These are phyloP conservation scores for Mustela lutreola DNA, from an alignment of 2,113 vertebrate species.

Conservation along the genomic window DNA sequence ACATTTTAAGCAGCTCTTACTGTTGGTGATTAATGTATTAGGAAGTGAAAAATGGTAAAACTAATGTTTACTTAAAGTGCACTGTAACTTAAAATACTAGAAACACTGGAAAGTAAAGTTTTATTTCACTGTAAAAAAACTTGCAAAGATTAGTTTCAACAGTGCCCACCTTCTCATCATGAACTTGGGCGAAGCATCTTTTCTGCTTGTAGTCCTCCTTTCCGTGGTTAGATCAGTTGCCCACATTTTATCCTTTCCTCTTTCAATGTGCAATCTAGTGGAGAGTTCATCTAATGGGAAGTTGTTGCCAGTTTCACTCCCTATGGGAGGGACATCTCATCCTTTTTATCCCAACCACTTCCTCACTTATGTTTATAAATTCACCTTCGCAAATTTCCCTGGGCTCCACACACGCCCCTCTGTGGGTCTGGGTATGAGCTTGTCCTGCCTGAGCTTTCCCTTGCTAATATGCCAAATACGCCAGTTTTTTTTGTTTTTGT, in stretches of 20 bases:
- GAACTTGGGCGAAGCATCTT: not conserved
- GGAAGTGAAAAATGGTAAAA: slow-evolving; percentile 14
- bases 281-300: not conserved
- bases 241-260: not conserved
- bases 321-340: not conserved
- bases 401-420: not conserved
- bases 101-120: not conserved
- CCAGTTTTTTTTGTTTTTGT: not conserved
- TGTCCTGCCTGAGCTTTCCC: too few relatives aligned
- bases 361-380: not conserved
- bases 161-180: not conserved
- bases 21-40: not conserved
- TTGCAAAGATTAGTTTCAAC: not conserved
- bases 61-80: not conserved
- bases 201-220: not conserved
- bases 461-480: not conserved
- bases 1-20: not conserved
- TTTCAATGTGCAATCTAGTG: not conserved
- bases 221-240: not conserved
- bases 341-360: not conserved
- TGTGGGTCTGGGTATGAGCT: not conserved
- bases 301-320: not conserved
- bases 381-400: not conserved
- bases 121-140: not conserved
- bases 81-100: not conserved